Percentiles rank a stretch among this genome's conserved stretches.
Evolutionary conservation across 2,797 vertebrate species (phyloP).

Genomic region (Mastacembelus armatus): DNA sequence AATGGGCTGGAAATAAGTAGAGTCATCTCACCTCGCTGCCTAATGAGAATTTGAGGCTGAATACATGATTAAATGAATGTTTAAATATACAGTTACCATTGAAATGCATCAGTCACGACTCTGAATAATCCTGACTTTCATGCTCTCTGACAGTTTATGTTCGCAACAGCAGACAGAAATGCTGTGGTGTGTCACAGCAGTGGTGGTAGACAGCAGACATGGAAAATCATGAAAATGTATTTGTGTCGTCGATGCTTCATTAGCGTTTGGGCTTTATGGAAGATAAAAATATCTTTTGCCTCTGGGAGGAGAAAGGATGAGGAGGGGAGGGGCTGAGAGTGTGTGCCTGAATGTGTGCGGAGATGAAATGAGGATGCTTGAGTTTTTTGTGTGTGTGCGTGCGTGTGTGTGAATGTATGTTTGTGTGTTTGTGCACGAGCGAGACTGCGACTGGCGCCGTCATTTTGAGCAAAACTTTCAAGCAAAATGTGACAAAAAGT

Average conservation of each 20-base stretch:
- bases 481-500: slow-evolving; percentile 45
- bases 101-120: neutral
- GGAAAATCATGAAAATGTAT: slow-evolving; percentile 61
- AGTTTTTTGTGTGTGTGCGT: neutral
- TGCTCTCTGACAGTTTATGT: slow-evolving; percentile 14
- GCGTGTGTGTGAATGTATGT: slow-evolving; percentile 2
- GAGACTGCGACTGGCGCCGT: neutral
- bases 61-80: neutral
- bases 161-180: slow-evolving; percentile 18
- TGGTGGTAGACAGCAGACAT: slow-evolving; percentile 21
- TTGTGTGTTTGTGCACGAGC: slow-evolving; percentile 7
- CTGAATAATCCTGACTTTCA: neutral
- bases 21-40: slow-evolving; percentile 20
- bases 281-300: slow-evolving; percentile 82
- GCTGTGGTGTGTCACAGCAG: slow-evolving; percentile 18
- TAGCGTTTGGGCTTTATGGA: slow-evolving; percentile 71
- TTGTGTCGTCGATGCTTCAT: slow-evolving; percentile 74
- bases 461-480: slow-evolving; percentile 16
- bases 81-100: slow-evolving; percentile 1
- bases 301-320: slow-evolving; percentile 67
- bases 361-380: slow-evolving; percentile 29
- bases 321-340: slow-evolving; percentile 40
- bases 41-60: slow-evolving; percentile 12
- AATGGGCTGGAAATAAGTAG: slow-evolving; percentile 42
- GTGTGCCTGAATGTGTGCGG: slow-evolving; percentile 7